Evolutionary conservation across 2,888 invertebrate species (phyloP), one percentile per base, ranked within the genome.

Genomic region (Ochropleura plecta): DNA sequence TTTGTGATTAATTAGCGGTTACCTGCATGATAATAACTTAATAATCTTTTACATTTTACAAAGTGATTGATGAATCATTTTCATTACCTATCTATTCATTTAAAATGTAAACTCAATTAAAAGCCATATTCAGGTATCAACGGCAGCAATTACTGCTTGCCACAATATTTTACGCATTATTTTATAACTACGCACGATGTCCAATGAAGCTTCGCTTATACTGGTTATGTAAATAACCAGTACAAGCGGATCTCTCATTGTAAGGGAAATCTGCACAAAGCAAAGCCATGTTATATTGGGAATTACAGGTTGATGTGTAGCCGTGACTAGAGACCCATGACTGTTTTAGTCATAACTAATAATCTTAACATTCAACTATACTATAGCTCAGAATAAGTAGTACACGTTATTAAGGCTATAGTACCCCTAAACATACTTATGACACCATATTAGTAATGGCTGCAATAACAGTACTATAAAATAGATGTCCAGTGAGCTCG

Each of bases 141-240:
- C 44, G 46, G 12, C 49, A 44, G 57, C n/a, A 55, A 76, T 30
- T 30, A 30, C 20, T 30, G 10, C 0, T 44, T 40, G 49, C 9
- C 40, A 18, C 49, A 78, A 44, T 68, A 74, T 55, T 55, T 30
- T 42, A 49, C 65, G 14, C 5, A n/a, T 59, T 44, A 75, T 46
- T 77, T 30, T 40, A 44, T 48, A n/a, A 20, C 14, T 9, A 18
- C 30, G 30, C 30, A 30, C 30, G 30, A 30, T 30, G 30, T 30
- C 30, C 30, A 30, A 30, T 30, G 30, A 30, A 30, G 30, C 30
- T 30, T 3, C n/a, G n/a, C n/a, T n/a, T n/a, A n/a, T n/a, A n/a
- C n/a, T n/a, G n/a, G n/a, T n/a, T n/a, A n/a, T 30, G 30, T 30
- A 30, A 30, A 30, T 30, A 30, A 30, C 30, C 30, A 30, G 30